These are phyloP conservation scores for Steinernema hermaphroditum DNA, from an alignment of 2,888 invertebrate genomes.

Conservation along the genomic window DNA sequence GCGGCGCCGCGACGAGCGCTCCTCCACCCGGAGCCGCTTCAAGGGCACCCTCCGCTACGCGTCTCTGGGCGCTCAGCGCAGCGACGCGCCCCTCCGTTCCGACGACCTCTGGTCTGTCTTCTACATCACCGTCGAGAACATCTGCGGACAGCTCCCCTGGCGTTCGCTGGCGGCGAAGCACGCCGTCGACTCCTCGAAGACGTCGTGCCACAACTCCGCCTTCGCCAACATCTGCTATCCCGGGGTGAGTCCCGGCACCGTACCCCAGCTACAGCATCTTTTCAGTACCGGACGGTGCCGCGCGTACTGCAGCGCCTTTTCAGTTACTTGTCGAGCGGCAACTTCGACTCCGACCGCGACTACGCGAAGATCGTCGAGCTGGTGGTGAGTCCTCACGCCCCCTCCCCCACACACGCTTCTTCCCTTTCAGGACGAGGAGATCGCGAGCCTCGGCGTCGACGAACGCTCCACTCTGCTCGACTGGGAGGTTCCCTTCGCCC, in stretches of 20 bases:
- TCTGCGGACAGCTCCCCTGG: constrained; percentile 39
- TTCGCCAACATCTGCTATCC: constrained; percentile 18
- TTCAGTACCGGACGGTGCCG: neutral
- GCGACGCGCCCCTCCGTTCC: constrained; percentile 45
- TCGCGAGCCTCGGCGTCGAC: neutral
- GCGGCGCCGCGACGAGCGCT: neutral
- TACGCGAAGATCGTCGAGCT: neutral
- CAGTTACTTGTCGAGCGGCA: neutral
- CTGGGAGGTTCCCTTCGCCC: neutral
- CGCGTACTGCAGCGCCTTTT: neutral
- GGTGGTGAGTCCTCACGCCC: neutral
- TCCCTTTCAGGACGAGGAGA: neutral
- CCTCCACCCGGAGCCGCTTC: constrained; percentile 36
- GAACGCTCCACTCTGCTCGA: neutral
- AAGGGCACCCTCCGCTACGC: constrained; percentile 53
- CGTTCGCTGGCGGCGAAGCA: neutral
- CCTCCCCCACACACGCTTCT: neutral
- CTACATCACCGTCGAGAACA: constrained; percentile 54
- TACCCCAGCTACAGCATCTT: neutral
- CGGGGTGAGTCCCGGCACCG: neutral
- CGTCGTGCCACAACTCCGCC: neutral
- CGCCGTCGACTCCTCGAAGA: constrained; percentile 10
- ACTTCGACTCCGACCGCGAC: neutral
- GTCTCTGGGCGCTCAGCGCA: constrained; percentile 39
- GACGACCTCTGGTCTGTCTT: constrained; percentile 56